Percentiles rank a stretch among this genome's conserved stretches.
These are phyloP conservation scores for Corythornis cristatus DNA, from an alignment of 2,113 vertebrate species.

Conservation along the genomic window DNA sequence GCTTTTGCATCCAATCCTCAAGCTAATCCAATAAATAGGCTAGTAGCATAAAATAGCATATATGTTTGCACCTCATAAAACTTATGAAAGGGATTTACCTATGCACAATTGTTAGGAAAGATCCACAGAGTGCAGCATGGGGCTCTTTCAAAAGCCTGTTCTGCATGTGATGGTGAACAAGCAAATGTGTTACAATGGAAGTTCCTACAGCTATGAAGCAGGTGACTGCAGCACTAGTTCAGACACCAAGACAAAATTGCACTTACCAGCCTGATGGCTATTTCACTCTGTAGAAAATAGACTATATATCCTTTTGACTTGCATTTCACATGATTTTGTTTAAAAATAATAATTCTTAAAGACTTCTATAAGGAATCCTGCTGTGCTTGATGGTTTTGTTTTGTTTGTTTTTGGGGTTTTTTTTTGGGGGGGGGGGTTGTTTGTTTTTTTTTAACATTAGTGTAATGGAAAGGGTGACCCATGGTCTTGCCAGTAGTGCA, in stretches of 20 bases:
- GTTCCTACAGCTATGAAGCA: background rate
- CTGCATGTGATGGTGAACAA: background rate
- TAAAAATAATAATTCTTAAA: background rate
- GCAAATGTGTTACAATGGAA: background rate
- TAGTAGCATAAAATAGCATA: constrained; percentile 61
- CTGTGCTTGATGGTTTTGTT: background rate
- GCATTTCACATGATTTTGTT: background rate
- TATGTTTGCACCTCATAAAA: constrained; percentile 66
- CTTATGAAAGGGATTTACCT: constrained; percentile 66
- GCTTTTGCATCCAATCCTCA: constrained; percentile 75
- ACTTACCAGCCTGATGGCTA: background rate
- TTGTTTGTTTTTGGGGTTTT: too few relatives aligned
- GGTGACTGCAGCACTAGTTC: background rate
- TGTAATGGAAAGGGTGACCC: background rate
- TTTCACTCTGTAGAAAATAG: background rate
- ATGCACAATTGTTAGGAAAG: background rate
- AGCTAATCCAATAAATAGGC: constrained; percentile 78
- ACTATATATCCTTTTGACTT: background rate
- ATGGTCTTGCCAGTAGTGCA: background rate
- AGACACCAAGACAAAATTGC: background rate
- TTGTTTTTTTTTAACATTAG: background rate
- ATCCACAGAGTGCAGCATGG: constrained; percentile 31
- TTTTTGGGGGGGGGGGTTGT: too few relatives aligned
- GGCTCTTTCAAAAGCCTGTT: background rate
- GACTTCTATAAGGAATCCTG: background rate